phyloP scores from a whole-genome alignment of 2,888 invertebrate genomes.

The Acheta domesticus region DNA sequence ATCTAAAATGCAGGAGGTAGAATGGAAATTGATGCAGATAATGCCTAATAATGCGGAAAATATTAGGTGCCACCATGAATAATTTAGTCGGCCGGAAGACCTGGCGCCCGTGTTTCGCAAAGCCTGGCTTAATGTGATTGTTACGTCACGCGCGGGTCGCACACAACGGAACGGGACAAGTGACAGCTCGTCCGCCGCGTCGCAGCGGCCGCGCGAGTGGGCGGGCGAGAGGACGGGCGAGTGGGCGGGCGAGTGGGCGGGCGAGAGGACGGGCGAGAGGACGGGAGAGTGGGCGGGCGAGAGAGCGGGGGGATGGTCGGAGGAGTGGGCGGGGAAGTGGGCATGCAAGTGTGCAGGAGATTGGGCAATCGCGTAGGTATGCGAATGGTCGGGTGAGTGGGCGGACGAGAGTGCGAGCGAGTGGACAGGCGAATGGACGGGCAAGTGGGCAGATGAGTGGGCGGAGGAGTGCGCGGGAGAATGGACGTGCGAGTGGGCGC shows the following conservation, averaged over 20 bases:
- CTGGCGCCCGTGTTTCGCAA: slow-evolving; percentile 7
- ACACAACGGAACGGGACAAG: not conserved
- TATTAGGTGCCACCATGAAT: slow-evolving; percentile 18
- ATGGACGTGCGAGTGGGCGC: too few relatives aligned
- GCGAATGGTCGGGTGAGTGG: too few relatives aligned
- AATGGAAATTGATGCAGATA: slow-evolving; percentile 18
- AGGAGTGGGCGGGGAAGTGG: too few relatives aligned
- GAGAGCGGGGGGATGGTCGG: too few relatives aligned
- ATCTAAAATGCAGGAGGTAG: slow-evolving; percentile 18
- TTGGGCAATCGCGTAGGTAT: too few relatives aligned
- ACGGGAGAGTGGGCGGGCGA: too few relatives aligned
- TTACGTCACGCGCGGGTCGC: not conserved
- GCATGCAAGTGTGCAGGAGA: too few relatives aligned
- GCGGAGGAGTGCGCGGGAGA: too few relatives aligned
- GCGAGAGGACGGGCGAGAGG: accelerated
- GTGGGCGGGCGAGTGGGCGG: too few relatives aligned
- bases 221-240: too few relatives aligned
- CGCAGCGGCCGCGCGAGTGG: not conserved
- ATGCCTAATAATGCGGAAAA: slow-evolving; percentile 18
- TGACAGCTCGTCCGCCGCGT: not conserved
- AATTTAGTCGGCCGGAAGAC: slow-evolving; percentile 8
- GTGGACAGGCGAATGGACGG: too few relatives aligned
- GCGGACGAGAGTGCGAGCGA: accelerated
- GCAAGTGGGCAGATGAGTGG: too few relatives aligned
- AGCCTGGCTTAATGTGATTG: slow-evolving; percentile 6